Evolutionary conservation across 1,140 invertebrate species (phyloP).

Genomic region (Phocides pigmalion): DNA sequence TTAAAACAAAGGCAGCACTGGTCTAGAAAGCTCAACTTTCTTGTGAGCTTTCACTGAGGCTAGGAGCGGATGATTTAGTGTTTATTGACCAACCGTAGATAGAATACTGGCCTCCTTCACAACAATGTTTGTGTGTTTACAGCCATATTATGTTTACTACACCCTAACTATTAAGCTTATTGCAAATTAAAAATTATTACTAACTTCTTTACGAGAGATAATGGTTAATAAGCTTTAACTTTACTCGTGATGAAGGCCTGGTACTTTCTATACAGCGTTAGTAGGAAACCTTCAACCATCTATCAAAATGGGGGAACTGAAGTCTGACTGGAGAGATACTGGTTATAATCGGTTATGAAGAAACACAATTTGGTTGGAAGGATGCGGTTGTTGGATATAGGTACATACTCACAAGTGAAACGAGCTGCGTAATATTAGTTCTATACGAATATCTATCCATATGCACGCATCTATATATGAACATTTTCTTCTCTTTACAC

Average conservation of each 20-base stretch:
- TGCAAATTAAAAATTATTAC: conserved; percentile 3
- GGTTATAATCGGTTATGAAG: no score
- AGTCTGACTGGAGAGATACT: no score
- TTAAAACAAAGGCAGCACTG: conserved; percentile 8
- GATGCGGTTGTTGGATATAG: no score
- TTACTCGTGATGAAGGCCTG: not conserved
- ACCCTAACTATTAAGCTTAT: not conserved
- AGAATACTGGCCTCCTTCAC: conserved; percentile 24
- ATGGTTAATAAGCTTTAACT: not conserved
- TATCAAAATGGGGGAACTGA: no score
- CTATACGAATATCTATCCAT: no score
- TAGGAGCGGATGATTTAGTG: conserved; percentile 23
- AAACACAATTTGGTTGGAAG: no score
- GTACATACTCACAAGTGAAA: no score
- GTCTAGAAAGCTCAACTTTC: conserved; percentile 23
- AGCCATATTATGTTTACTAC: not conserved
- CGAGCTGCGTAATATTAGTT: no score
- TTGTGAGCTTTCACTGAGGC: conserved; percentile 27
- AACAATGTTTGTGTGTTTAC: conserved; percentile 17
- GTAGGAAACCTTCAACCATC: no score
- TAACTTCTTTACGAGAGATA: not conserved
- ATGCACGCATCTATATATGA: no score
- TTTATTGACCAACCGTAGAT: conserved; percentile 25
- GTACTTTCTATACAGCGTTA: no score
- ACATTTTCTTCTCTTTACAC: no score